A percentile compares a stretch with the other conserved stretches of the same genome.
Conservation (phyloP, 2,113 vertebrate species). For the Pycnonotus jocosus region DNA sequence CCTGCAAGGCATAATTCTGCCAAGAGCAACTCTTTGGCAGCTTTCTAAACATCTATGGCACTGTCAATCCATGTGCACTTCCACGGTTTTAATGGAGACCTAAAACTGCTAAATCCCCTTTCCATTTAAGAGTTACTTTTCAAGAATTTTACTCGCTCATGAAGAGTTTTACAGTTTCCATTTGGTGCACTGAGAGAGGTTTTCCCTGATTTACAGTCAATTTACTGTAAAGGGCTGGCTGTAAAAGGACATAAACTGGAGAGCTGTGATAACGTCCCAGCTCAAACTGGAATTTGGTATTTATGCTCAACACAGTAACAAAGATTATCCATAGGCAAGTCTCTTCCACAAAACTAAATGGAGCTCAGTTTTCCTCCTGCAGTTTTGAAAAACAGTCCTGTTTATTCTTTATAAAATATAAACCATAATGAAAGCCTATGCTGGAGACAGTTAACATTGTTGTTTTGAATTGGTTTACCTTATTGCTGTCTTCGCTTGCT, state of each 20-base stretch:
- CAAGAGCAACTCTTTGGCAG: background rate
- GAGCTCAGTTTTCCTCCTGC: background rate
- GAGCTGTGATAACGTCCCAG: background rate
- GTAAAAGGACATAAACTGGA: constrained; percentile 45
- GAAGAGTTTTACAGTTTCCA: constrained; percentile 13
- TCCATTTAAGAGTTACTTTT: constrained; percentile 9
- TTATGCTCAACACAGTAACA: background rate
- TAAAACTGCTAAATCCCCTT: constrained; percentile 9
- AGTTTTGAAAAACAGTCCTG: background rate
- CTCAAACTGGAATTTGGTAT: background rate
- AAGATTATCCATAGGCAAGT: background rate
- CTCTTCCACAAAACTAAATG: background rate
- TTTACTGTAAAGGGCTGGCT: constrained; percentile 16
- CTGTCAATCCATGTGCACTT: background rate
- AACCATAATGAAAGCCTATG: background rate
- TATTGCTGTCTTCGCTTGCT: background rate
- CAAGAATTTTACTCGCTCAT: background rate
- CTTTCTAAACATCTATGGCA: background rate
- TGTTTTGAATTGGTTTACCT: background rate
- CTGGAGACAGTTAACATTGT: background rate
- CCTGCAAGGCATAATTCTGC: background rate
- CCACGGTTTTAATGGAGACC: background rate
- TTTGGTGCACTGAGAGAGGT: background rate
- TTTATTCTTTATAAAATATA: background rate
- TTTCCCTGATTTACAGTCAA: constrained; percentile 41